Evolutionary conservation across 2,888 invertebrate genomes (phyloP), one percentile per base, ranked within the genome.

Genomic region (Philhelius pedissequus): DNA sequence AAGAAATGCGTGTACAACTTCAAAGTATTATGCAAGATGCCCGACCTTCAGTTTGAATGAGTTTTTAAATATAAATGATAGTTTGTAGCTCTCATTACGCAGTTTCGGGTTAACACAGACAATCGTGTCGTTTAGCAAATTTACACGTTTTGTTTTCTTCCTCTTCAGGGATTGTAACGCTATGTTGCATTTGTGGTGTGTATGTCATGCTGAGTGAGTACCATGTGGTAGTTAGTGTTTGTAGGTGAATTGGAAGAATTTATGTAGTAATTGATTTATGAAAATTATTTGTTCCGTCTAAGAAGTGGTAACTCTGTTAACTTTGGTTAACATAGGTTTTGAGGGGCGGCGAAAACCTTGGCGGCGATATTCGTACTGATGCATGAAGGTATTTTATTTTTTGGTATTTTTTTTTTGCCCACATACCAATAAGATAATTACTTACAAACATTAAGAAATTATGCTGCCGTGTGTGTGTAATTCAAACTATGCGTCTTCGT

Each of bases 231-330:
- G 4, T 0, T 4, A 13, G 32, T 45, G 45, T 32, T 45, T 20
- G n/a, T n/a, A n/a, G 45, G 45, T 9, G 20, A 32, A 22, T 48
- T 32, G 8, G 64, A 22, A 35, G 48, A 64, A 32, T 15, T 20
- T 35, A n/a, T n/a, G n/a, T n/a, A 32, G 48, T 32, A 64, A 64
- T 64, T 64, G 64, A 64, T 64, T 64, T 64, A 48, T 64, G 64
- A 48, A 32, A 32, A 48, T 48, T 1, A 48, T 32, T 64, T 40
- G 25, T 60, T 40, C 22, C n/a, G 43, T n/a, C 3, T 20, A 32
- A 48, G 64, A 64, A 64, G 48, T 48, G 43, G 18, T 62, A 22
- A 9, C 2, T 35, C n/a, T n/a, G n/a, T n/a, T n/a, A n/a, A n/a
- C n/a, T n/a, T n/a, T n/a, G n/a, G n/a, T n/a, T n/a, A n/a, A n/a